A percentile compares a stretch with the other conserved stretches of the same genome.
phyloP scores from a whole-genome alignment of 2,797 vertebrate genomes.

The Gallirallus australis region DNA sequence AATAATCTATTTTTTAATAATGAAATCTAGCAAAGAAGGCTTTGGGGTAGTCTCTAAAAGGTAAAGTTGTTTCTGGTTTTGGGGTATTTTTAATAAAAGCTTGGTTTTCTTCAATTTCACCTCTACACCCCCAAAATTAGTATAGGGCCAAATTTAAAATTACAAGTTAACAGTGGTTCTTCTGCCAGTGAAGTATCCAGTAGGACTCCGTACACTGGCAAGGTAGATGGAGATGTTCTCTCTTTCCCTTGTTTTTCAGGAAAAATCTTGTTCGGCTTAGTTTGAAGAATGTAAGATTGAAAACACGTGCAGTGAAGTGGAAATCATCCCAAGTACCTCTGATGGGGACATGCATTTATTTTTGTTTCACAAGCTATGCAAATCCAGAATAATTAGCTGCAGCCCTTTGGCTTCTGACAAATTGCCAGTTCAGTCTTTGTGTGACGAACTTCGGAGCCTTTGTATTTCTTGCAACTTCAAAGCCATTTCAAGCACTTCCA shows the following conservation, averaged over 20 bases:
- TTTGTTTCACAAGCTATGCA: conserved; percentile 58
- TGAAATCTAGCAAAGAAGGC: neutral
- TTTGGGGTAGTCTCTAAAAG: neutral
- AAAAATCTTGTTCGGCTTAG: conserved; percentile 26
- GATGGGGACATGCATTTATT: conserved; percentile 48
- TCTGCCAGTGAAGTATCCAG: neutral
- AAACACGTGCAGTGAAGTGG: conserved; percentile 44
- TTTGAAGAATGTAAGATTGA: conserved; percentile 31
- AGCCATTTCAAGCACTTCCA: neutral
- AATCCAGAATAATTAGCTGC: conserved; percentile 61
- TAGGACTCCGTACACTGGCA: rapidly evolving
- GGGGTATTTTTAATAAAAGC: neutral
- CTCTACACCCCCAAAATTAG: neutral
- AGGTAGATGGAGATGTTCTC: too few relatives aligned
- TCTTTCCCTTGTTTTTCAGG: conserved; percentile 52
- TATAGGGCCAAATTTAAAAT: neutral
- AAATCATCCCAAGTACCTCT: conserved; percentile 59
- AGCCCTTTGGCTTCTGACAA: conserved; percentile 58
- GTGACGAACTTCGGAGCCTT: conserved; percentile 4
- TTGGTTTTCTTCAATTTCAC: neutral
- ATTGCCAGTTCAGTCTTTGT: neutral
- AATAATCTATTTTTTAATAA: neutral
- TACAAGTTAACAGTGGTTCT: neutral
- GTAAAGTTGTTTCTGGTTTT: neutral
- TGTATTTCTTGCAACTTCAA: neutral